A percentile compares a stretch with the other conserved stretches of the same genome.
These are phyloP conservation scores for Apamea monoglypha DNA, from an alignment of 2,888 invertebrate genomes.

Conservation along the genomic window DNA sequence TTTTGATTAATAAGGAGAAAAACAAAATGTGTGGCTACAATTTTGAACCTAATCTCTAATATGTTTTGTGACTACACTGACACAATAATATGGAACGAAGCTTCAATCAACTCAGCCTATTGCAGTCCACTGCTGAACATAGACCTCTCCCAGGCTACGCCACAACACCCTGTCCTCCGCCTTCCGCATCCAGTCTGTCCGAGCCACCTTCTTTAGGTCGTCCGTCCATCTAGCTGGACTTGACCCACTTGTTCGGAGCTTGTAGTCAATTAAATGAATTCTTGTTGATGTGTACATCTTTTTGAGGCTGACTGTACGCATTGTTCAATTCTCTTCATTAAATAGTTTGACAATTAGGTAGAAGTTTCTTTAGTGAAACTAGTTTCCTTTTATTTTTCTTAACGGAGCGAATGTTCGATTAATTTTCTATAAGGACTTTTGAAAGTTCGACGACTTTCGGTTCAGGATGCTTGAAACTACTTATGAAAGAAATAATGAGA, in stretches of 20 bases:
- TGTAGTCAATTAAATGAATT: not conserved
- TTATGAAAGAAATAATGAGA: not conserved
- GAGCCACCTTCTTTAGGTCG: too few relatives aligned
- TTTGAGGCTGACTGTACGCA: slow-evolving; percentile 9
- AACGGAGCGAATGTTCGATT: not conserved
- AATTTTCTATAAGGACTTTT: slow-evolving; percentile 18
- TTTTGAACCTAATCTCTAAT: not conserved
- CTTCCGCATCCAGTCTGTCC: too few relatives aligned
- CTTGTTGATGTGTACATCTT: not conserved
- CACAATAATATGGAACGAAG: not conserved
- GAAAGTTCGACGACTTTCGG: slow-evolving; percentile 3
- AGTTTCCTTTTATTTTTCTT: slow-evolving; percentile 40
- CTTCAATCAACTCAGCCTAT: too few relatives aligned
- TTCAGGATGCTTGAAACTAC: slow-evolving; percentile 3
- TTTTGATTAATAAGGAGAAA: too few relatives aligned
- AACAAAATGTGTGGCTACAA: not conserved
- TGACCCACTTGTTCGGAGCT: too few relatives aligned
- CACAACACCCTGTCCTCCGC: too few relatives aligned
- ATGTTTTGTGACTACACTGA: not conserved
- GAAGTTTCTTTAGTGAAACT: slow-evolving; percentile 26
- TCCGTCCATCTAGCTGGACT: too few relatives aligned
- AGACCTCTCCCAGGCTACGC: too few relatives aligned
- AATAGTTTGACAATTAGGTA: slow-evolving; percentile 50
- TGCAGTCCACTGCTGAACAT: too few relatives aligned
- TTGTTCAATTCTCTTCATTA: slow-evolving; percentile 54